Percentiles rank a stretch among this genome's conserved stretches.
Evolutionary conservation across 2,113 vertebrate species (phyloP).

Genomic region (Prionailurus bengalensis): DNA sequence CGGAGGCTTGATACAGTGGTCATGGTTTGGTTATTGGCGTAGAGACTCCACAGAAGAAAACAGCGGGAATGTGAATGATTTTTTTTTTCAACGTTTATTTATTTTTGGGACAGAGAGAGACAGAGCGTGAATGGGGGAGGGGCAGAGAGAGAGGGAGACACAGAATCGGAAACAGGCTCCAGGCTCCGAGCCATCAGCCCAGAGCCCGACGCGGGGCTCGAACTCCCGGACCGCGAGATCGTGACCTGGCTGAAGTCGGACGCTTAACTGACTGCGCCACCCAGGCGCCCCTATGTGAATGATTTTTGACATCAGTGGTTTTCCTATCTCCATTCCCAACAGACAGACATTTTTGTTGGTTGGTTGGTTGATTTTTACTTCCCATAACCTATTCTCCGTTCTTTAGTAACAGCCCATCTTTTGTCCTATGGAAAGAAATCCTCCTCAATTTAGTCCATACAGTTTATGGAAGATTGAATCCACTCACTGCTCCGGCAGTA

Average conservation of each 20-base stretch:
- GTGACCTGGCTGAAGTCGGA: too few relatives aligned
- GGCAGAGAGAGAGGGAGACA: too few relatives aligned
- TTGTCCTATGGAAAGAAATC: neutral
- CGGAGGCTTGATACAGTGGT: neutral
- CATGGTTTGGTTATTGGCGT: neutral
- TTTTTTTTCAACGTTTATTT: neutral
- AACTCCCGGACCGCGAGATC: too few relatives aligned
- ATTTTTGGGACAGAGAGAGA: too few relatives aligned
- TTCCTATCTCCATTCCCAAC: too few relatives aligned
- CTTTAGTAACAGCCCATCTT: neutral
- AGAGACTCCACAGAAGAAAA: neutral
- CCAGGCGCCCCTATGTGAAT: too few relatives aligned
- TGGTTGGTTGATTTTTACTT: neutral
- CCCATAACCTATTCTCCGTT: neutral
- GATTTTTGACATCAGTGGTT: neutral
- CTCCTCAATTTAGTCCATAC: neutral
- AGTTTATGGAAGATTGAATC: neutral
- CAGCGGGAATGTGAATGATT: rapidly evolving
- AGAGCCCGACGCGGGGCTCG: too few relatives aligned
- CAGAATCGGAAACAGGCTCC: too few relatives aligned
- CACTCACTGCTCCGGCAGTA: neutral
- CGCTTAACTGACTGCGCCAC: too few relatives aligned
- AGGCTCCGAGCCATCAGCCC: too few relatives aligned
- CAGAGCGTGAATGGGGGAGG: too few relatives aligned
- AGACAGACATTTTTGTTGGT: neutral